These are phyloP conservation scores for Tetrax tetrax DNA, from an alignment of 2,113 vertebrate species.

Conservation along the genomic window DNA sequence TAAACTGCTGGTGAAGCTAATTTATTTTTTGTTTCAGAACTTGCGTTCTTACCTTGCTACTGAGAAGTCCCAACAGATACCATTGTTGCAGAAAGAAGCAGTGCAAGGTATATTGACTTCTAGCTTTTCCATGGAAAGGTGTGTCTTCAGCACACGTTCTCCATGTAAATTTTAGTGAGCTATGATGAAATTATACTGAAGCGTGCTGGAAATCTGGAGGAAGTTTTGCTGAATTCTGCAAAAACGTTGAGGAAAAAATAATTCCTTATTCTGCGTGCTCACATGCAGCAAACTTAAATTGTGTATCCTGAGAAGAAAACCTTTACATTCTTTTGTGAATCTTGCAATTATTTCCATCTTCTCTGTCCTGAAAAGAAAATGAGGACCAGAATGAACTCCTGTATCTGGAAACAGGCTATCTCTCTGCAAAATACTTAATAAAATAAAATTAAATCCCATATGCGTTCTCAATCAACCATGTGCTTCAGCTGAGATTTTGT, in stretches of 20 bases:
- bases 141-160: slow-evolving; percentile 20
- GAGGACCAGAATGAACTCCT: not conserved
- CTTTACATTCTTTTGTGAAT: not conserved
- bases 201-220: not conserved
- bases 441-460: not conserved
- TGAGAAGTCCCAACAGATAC: slow-evolving; percentile 69
- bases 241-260: not conserved
- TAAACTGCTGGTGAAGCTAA: not conserved
- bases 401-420: not conserved
- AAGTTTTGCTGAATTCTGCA: not conserved
- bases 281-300: not conserved
- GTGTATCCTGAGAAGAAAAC: not conserved
- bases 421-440: not conserved
- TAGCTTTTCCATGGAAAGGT: not conserved
- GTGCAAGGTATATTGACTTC: slow-evolving; percentile 82
- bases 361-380: not conserved
- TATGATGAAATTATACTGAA: not conserved
- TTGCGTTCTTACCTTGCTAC: not conserved
- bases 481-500: not conserved
- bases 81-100: slow-evolving; percentile 76
- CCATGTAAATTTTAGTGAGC: not conserved
- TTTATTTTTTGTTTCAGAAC: slow-evolving; percentile 41
- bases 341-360: not conserved
- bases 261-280: not conserved
- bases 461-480: not conserved